Base-by-base conservation (phyloP, 2,888 invertebrate genomes). In the Norana najaformis region DNA sequence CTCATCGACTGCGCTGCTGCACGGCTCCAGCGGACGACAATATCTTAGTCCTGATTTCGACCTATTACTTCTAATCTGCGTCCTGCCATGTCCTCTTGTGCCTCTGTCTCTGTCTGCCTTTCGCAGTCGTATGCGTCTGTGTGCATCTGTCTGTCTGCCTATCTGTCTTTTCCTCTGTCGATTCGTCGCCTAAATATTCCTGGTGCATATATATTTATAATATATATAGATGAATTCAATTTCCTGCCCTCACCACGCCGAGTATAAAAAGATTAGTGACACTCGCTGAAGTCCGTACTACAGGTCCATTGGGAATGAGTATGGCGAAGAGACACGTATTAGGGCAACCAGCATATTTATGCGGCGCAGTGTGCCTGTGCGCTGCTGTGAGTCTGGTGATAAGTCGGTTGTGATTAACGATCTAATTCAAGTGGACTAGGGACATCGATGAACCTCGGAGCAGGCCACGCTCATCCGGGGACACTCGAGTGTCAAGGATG, bases 151-250 rank as follows among this genome's bases (percentile, higher is more conserved):
- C 69, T 69, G n/a, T n/a, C 69, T n/a, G 30, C 14, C 41, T 11
- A 41, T 69, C 69, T 69, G 69, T 69, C 69, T n/a, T 8, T 69
- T 69, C n/a, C 69, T n/a, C n/a, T 69, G 30, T 69, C 69, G 30
- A n/a, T 30, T 69, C 69, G 69, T n/a, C n/a, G 69, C n/a, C 69
- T 69, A 69, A 69, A 69, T 69, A n/a, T 69, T 69, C 47, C 69
- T 69, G 69, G n/a, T 69, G 8, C 69, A 69, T 69, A 69, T n/a
- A n/a, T n/a, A n/a, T n/a, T n/a, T n/a, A n/a, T n/a, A n/a, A n/a
- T n/a, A n/a, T n/a, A n/a, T 69, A 69, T n/a, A 69, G 69, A 69
- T 69, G 69, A 69, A 69, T 69, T 69, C 69, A 69, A 69, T 69
- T 69, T 69, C 69, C 69, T 69, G 69, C 8, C 69, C n/a, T 69